phyloP scores from a whole-genome alignment of 2,797 vertebrate species.

The Serranus cabrilla region DNA sequence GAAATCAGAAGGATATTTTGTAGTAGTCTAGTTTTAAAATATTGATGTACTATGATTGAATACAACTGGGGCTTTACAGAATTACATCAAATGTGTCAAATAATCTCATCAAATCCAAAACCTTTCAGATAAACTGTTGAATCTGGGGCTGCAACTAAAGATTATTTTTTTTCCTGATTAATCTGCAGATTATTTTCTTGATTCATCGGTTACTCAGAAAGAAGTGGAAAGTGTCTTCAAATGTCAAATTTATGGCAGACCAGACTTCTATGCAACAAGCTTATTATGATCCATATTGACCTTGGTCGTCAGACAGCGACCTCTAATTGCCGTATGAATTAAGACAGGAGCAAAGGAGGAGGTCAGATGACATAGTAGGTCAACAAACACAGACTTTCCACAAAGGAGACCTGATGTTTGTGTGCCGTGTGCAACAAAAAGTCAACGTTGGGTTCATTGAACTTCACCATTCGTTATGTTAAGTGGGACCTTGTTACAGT shows the following conservation, averaged over 20 bases:
- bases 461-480: no score
- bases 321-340: no score
- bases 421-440: no score
- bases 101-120: neutral
- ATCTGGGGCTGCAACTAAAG: neutral
- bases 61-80: neutral
- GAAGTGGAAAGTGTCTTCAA: neutral
- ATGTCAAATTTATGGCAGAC: neutral
- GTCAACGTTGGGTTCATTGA: no score
- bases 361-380: no score
- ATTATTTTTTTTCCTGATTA: neutral
- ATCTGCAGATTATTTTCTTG: neutral
- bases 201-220: neutral
- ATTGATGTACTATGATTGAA: slow-evolving; percentile 12
- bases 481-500: no score
- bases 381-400: no score
- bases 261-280: no score
- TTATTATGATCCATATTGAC: neutral
- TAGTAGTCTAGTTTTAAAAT: slow-evolving; percentile 9
- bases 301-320: no score
- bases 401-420: no score
- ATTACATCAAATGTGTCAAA: neutral
- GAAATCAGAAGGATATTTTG: neutral
- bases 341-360: no score
- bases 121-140: neutral